These are phyloP conservation scores for Orthosia gracilis DNA, from an alignment of 2,888 invertebrate genomes.

Conservation along the genomic window DNA sequence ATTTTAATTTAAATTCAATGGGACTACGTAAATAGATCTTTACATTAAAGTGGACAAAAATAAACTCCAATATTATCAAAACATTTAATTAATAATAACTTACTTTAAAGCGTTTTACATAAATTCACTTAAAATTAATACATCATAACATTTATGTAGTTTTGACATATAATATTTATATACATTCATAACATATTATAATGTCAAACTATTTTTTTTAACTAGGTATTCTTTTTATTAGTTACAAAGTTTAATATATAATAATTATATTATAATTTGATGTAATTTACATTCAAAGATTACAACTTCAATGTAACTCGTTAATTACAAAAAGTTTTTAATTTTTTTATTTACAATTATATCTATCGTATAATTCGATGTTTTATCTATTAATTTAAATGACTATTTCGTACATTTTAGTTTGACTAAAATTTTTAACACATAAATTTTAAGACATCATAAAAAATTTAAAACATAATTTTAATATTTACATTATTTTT, in stretches of 20 bases:
- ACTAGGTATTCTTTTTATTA: slow-evolving; percentile 26
- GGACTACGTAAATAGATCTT: not conserved
- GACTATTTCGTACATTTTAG: slow-evolving; percentile 60
- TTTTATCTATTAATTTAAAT: slow-evolving; percentile 55
- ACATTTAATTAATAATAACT: slow-evolving; percentile 70
- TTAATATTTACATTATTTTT: slow-evolving; percentile 56
- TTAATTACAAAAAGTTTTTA: slow-evolving; percentile 48
- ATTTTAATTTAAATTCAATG: not conserved
- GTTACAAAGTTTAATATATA: slow-evolving; percentile 39
- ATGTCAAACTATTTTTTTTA: slow-evolving; percentile 40
- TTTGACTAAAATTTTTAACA: slow-evolving; percentile 51
- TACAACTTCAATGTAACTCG: slow-evolving; percentile 42
- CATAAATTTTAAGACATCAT: slow-evolving; percentile 30
- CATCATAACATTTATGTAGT: slow-evolving; percentile 54
- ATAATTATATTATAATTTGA: slow-evolving; percentile 36
- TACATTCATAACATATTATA: slow-evolving; percentile 54
- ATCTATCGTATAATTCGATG: slow-evolving; percentile 70
- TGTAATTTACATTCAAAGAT: slow-evolving; percentile 36
- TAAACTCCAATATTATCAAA: slow-evolving; percentile 63
- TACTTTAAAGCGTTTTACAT: slow-evolving; percentile 70
- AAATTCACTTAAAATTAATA: slow-evolving; percentile 59
- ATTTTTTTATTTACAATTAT: slow-evolving; percentile 56
- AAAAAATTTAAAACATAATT: slow-evolving; percentile 13
- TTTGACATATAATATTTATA: slow-evolving; percentile 47
- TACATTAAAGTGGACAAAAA: slow-evolving; percentile 3